These are phyloP conservation scores for Drosophila prostipennis DNA, from an alignment of 2,888 invertebrate genomes.

Conservation along the genomic window DNA sequence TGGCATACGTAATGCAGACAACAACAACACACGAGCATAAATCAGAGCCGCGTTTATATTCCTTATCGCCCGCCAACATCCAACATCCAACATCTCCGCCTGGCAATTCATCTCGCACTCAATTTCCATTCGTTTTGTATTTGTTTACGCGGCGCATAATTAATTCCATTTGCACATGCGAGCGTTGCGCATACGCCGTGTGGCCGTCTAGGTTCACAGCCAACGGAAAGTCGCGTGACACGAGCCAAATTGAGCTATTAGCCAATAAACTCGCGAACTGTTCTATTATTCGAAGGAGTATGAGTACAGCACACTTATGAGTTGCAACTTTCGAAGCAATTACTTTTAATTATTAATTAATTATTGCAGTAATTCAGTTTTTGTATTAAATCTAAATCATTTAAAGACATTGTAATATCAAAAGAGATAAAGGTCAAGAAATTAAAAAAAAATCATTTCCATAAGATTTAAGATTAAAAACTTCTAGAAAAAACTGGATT, in stretches of 20 bases:
- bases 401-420: no score
- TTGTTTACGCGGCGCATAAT: constrained; percentile 68
- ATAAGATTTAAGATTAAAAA: no score
- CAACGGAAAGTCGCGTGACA: constrained; percentile 19
- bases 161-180: constrained; percentile 82
- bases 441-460: no score
- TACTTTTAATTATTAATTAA: no score
- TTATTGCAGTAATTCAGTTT: no score
- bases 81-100: constrained; percentile 67
- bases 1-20: constrained; percentile 70
- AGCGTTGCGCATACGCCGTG: constrained; percentile 64
- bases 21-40: constrained; percentile 53
- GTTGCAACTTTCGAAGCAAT: no score
- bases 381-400: no score
- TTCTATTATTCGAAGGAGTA: not conserved
- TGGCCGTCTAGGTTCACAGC: constrained; percentile 39
- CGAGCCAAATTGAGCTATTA: constrained; percentile 21
- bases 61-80: constrained; percentile 73
- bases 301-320: no score
- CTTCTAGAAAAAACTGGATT: no score
- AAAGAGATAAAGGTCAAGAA: no score
- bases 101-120: constrained; percentile 75
- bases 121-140: constrained; percentile 56
- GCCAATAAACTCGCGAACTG: not conserved
- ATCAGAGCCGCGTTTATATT: constrained; percentile 69